Evolutionary conservation across 1,140 invertebrate species (phyloP).

Genomic region (Drosophila lacteicornis): DNA sequence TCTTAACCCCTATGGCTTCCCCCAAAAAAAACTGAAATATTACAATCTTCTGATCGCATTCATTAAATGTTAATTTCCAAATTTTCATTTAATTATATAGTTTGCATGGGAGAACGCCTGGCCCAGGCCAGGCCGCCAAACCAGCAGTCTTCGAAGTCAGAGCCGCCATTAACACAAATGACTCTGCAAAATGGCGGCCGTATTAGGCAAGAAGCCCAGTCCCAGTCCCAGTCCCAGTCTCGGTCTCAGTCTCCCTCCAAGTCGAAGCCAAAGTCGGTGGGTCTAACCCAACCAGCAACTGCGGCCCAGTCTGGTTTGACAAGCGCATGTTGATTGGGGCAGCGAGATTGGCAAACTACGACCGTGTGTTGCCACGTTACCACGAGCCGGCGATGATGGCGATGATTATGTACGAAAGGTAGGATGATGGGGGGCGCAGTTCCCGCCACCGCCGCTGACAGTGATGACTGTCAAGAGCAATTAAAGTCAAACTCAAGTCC

Average conservation of each 20-base stretch:
- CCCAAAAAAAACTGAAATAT: neutral
- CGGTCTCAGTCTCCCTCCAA: neutral
- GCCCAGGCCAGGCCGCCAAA: conserved; percentile 8
- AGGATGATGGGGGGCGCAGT: conserved; percentile 37
- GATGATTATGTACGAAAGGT: conserved; percentile 29
- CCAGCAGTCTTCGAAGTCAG: conserved; percentile 34
- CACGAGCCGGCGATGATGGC: conserved; percentile 27
- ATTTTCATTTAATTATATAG: conserved; percentile 45
- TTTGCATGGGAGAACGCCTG: conserved; percentile 18
- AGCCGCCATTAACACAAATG: conserved; percentile 82
- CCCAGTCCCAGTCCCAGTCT: conserved; percentile 6
- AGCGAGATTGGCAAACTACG: conserved; percentile 73
- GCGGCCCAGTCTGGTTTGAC: conserved; percentile 61
- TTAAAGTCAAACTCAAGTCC: conserved; percentile 84
- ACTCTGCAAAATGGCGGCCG: conserved; percentile 80
- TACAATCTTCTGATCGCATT: conserved; percentile 1
- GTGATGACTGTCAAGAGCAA: conserved; percentile 85
- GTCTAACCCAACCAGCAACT: conserved; percentile 48
- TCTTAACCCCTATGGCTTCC: neutral
- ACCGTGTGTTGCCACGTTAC: conserved; percentile 26
- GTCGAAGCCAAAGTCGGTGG: conserved; percentile 30
- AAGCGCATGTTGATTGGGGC: conserved; percentile 81
- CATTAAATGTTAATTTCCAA: conserved; percentile 39
- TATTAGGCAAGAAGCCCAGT: conserved; percentile 72
- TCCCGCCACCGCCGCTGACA: conserved; percentile 65